Evolutionary conservation across 2,797 vertebrate species (phyloP).

Genomic region (Coranthus polyacanthus): DNA sequence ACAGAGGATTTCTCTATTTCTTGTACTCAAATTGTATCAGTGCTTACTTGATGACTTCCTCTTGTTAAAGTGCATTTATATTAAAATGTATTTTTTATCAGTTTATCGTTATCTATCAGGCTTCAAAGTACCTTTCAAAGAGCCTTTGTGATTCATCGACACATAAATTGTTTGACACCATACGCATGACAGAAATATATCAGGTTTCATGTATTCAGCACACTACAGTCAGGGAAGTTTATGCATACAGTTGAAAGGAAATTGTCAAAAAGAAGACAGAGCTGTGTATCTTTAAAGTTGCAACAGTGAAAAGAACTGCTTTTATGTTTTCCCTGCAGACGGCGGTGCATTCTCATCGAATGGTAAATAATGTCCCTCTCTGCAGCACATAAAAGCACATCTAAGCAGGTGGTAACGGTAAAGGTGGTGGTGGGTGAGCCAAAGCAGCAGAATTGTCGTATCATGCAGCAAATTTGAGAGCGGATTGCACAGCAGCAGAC

Average conservation of each 20-base stretch:
- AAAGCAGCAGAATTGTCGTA: constrained; percentile 37
- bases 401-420: constrained; percentile 40
- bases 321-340: constrained; percentile 46
- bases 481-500: constrained; percentile 29
- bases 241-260: constrained; percentile 16
- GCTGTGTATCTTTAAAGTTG: constrained; percentile 2
- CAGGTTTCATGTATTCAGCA: constrained; percentile 5
- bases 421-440: constrained; percentile 42
- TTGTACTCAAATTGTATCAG: background rate
- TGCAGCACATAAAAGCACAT: constrained; percentile 51
- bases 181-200: background rate
- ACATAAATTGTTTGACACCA: background rate
- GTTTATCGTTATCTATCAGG: background rate
- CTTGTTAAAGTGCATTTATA: too few relatives aligned
- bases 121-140: background rate
- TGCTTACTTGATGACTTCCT: constrained; percentile 9
- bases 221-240: constrained; percentile 12
- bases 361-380: constrained; percentile 52
- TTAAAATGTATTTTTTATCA: background rate
- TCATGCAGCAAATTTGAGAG: constrained; percentile 36
- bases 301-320: constrained; percentile 15
- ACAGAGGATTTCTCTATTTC: constrained; percentile 47
- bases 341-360: constrained; percentile 21
- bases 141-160: background rate
- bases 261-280: constrained; percentile 17